Conservation (phyloP, 1,140 invertebrate genomes). For the Orussus abietinus region DNA sequence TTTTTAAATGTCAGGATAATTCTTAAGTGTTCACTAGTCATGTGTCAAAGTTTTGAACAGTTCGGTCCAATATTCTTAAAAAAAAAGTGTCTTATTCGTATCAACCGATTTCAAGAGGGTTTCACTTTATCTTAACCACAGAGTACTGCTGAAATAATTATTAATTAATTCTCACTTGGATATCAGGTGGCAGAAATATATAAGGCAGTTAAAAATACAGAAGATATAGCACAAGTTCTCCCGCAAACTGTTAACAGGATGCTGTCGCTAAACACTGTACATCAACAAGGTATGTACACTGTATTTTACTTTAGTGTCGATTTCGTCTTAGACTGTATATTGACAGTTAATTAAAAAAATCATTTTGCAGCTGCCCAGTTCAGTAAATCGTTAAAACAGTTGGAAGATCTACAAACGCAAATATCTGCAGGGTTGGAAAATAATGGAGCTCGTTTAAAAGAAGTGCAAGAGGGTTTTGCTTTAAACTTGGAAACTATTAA, state of each 20-base stretch:
- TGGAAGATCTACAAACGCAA: conserved; percentile 77
- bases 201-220: conserved; percentile 80
- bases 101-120: too few relatives aligned
- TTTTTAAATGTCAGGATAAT: too few relatives aligned
- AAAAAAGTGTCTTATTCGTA: too few relatives aligned
- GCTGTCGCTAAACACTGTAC: conserved; percentile 76
- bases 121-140: too few relatives aligned
- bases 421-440: conserved; percentile 68
- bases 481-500: conserved; percentile 71
- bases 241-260: conserved; percentile 81
- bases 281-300: conserved; percentile 72
- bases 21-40: too few relatives aligned
- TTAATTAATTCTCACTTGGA: conserved; percentile 21
- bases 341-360: conserved; percentile 14
- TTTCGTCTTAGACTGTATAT: neutral
- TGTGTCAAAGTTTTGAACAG: too few relatives aligned
- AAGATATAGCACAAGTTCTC: conserved; percentile 69
- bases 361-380: conserved; percentile 73
- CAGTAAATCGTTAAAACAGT: conserved; percentile 74
- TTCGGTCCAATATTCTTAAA: too few relatives aligned
- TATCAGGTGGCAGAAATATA: conserved; percentile 77
- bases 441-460: conserved; percentile 74
- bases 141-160: too few relatives aligned
- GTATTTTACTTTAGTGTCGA: conserved; percentile 6
- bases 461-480: conserved; percentile 75